Evolutionary conservation across 1,140 invertebrate species (phyloP).

Genomic region (Oryzaephilus surinamensis): DNA sequence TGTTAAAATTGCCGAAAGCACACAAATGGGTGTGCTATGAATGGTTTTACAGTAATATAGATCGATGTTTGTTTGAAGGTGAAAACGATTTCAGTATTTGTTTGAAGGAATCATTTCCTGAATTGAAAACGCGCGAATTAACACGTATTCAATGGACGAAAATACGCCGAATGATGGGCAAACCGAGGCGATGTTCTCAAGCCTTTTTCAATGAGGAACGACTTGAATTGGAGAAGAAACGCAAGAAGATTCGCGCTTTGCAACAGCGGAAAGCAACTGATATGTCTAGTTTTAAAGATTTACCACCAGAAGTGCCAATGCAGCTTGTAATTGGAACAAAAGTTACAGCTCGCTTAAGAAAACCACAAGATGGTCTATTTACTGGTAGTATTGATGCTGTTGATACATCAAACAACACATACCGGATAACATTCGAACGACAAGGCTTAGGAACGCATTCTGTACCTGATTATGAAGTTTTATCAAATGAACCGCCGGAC

Average conservation of each 20-base stretch:
- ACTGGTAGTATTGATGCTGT: conserved; percentile 94
- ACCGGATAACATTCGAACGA: conserved; percentile 93
- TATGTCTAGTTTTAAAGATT: conserved; percentile 67
- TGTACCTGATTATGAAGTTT: conserved; percentile 92
- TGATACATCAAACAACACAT: conserved; percentile 95
- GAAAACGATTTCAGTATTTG: conserved; percentile 97
- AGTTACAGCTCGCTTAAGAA: conserved; percentile 80
- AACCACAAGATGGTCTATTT: conserved; percentile 94
- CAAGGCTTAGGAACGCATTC: conserved; percentile 89
- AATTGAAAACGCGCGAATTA: conserved; percentile 74
- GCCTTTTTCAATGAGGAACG: conserved; percentile 95
- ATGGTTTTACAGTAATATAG: conserved; percentile 98
- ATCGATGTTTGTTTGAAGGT: conserved; percentile 87
- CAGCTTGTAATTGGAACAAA: conserved; percentile 95
- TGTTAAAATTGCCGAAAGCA: conserved; percentile 96
- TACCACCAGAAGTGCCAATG: conserved; percentile 92
- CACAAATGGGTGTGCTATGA: conserved; percentile 99
- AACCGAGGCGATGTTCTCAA: conserved; percentile 84
- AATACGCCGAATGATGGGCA: conserved; percentile 92
- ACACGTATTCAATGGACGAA: conserved; percentile 92
- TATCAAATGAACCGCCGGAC: conserved; percentile 85
- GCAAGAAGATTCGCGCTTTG: conserved; percentile 84
- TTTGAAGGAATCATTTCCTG: conserved; percentile 88
- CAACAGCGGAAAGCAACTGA: conserved; percentile 90
- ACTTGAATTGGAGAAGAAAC: conserved; percentile 76